These are phyloP conservation scores for Drosophila repleta DNA, from an alignment of 1,140 invertebrate species.

Conservation along the genomic window DNA sequence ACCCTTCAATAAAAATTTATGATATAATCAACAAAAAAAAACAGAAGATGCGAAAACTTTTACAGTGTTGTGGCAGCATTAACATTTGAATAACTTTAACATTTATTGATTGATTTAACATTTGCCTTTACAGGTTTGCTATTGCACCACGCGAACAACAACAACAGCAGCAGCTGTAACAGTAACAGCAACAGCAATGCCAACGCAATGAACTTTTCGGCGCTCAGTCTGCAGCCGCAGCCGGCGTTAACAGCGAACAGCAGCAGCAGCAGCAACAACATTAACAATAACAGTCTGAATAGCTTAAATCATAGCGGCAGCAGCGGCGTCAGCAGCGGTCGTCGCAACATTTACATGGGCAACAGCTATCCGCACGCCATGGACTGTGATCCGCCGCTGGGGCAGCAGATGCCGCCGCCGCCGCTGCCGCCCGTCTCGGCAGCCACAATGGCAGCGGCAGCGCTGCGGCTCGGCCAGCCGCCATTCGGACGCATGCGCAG, in stretches of 20 bases:
- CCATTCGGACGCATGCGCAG: constrained; percentile 51
- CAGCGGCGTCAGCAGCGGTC: constrained; percentile 34
- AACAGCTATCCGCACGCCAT: constrained; percentile 79
- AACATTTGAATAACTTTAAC: background rate
- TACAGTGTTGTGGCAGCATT: background rate
- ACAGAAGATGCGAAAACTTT: constrained; percentile 11
- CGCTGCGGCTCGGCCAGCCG: constrained; percentile 43
- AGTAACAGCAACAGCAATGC: constrained; percentile 34
- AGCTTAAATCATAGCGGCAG: constrained; percentile 62
- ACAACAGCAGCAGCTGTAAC: background rate
- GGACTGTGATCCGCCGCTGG: constrained; percentile 81
- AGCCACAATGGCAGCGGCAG: constrained; percentile 32
- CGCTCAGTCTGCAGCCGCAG: constrained; percentile 61
- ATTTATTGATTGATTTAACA: constrained; percentile 12
- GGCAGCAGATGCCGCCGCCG: constrained; percentile 49
- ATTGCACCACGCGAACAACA: constrained; percentile 53
- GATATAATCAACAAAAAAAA: constrained; percentile 83
- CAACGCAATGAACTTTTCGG: constrained; percentile 70
- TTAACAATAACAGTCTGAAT: constrained; percentile 54
- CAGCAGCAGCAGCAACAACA: constrained; percentile 20
- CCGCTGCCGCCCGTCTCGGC: constrained; percentile 42
- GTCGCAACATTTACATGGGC: constrained; percentile 45
- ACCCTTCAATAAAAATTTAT: constrained; percentile 83
- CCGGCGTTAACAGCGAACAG: constrained; percentile 26
- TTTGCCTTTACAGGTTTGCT: constrained; percentile 63